phyloP scores from a whole-genome alignment of 1,140 invertebrate species.

The Trichomalopsis sarcophagae region DNA sequence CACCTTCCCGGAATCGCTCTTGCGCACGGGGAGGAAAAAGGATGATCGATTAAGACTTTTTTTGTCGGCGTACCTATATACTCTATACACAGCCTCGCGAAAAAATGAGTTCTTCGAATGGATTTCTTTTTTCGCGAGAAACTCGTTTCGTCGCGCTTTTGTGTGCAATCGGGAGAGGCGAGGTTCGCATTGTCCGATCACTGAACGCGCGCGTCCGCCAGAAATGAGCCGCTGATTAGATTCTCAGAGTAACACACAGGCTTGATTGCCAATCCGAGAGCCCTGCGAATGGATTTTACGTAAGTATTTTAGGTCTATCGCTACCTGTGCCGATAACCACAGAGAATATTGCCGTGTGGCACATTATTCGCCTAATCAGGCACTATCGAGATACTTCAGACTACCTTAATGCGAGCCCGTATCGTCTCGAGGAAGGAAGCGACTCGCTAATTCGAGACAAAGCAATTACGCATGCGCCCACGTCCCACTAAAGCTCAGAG shows the following conservation, averaged over 20 bases:
- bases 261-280: too few relatives aligned
- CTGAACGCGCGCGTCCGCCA: too few relatives aligned
- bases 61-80: neutral
- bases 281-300: too few relatives aligned
- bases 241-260: too few relatives aligned
- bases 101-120: slow-evolving; percentile 35
- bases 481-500: neutral
- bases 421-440: too few relatives aligned
- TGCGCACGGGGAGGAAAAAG: neutral
- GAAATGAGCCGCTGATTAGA: neutral
- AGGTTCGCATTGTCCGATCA: neutral
- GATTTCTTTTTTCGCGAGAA: slow-evolving; percentile 5
- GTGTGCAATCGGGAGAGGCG: neutral
- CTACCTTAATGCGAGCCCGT: too few relatives aligned
- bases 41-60: slow-evolving; percentile 37
- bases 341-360: too few relatives aligned
- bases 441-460: neutral
- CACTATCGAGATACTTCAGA: too few relatives aligned
- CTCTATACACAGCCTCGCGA: neutral
- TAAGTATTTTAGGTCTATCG: too few relatives aligned
- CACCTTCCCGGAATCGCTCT: slow-evolving; percentile 20
- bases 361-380: too few relatives aligned
- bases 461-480: neutral
- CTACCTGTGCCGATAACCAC: too few relatives aligned
- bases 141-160: neutral